A percentile compares a stretch with the other conserved stretches of the same genome.
Conservation (phyloP, 1,140 invertebrate species). For the Euwallacea fornicatus region DNA sequence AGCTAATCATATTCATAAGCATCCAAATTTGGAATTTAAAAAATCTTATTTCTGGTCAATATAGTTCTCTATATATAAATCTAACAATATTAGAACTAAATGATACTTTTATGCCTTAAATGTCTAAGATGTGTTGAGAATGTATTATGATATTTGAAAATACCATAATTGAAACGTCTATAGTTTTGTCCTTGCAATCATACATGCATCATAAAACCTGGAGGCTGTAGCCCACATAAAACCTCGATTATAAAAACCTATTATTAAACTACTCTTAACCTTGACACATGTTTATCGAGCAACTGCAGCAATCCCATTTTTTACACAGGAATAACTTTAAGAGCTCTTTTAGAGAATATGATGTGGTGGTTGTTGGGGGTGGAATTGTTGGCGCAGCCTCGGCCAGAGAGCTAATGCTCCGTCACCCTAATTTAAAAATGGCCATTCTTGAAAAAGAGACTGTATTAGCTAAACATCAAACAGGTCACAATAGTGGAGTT, state of each 20-base stretch:
- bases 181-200: no score
- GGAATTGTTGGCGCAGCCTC: conserved; percentile 96
- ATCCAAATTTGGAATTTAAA: no score
- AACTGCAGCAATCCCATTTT: not conserved
- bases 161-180: no score
- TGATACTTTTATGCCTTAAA: no score
- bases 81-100: no score
- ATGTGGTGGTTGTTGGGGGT: conserved; percentile 93
- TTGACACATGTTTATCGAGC: not conserved
- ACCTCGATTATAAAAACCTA: not conserved
- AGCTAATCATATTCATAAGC: no score
- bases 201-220: no score
- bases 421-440: conserved; percentile 80
- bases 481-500: conserved; percentile 90
- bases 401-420: conserved; percentile 79
- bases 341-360: conserved; percentile 26
- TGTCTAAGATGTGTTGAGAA: no score
- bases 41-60: no score
- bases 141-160: no score
- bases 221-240: no score
- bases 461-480: conserved; percentile 87
- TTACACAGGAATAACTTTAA: not conserved
- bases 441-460: conserved; percentile 94
- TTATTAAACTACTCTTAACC: not conserved
- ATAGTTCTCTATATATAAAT: no score